These are phyloP conservation scores for Laupala kohalensis DNA, from an alignment of 1,140 invertebrate genomes.

Conservation along the genomic window DNA sequence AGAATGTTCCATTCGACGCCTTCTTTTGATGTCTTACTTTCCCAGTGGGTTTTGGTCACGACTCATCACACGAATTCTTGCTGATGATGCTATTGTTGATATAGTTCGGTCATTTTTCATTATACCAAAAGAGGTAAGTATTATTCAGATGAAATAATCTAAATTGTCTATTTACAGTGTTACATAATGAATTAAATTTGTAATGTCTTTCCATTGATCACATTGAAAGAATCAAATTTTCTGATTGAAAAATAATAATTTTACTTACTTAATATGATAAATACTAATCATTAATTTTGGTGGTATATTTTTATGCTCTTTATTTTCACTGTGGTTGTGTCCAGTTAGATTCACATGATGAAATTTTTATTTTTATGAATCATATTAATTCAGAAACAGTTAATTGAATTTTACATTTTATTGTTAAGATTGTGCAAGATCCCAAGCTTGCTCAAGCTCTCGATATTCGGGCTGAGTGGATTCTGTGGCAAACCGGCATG, in stretches of 20 bases:
- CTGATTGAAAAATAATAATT: background rate
- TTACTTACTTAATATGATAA: background rate
- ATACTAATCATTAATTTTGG: background rate
- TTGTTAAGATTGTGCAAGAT: slow-evolving; percentile 42
- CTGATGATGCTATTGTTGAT: slow-evolving; percentile 74
- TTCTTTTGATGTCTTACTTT: slow-evolving; percentile 88
- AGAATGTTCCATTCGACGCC: slow-evolving; percentile 44
- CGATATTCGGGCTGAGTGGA: slow-evolving; percentile 73
- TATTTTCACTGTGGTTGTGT: too few relatives aligned
- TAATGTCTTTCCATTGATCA: background rate
- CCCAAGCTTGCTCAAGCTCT: slow-evolving; percentile 43
- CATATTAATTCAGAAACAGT: background rate
- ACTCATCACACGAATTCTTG: slow-evolving; percentile 79
- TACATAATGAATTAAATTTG: too few relatives aligned
- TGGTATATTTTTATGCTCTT: background rate
- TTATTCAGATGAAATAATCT: too few relatives aligned
- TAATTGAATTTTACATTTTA: background rate
- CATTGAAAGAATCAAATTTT: background rate
- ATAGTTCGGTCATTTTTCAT: slow-evolving; percentile 59
- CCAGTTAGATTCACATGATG: background rate
- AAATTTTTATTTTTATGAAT: background rate
- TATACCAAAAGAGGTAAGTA: slow-evolving; percentile 44
- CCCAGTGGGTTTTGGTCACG: slow-evolving; percentile 97
- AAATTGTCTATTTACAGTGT: background rate
- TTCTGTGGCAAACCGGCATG: slow-evolving; percentile 90